Evolutionary conservation across 92 coral and sea anemone genomes (phyloP), one percentile per base, ranked within the genome.

Genomic region (Phenganax marumi): DNA sequence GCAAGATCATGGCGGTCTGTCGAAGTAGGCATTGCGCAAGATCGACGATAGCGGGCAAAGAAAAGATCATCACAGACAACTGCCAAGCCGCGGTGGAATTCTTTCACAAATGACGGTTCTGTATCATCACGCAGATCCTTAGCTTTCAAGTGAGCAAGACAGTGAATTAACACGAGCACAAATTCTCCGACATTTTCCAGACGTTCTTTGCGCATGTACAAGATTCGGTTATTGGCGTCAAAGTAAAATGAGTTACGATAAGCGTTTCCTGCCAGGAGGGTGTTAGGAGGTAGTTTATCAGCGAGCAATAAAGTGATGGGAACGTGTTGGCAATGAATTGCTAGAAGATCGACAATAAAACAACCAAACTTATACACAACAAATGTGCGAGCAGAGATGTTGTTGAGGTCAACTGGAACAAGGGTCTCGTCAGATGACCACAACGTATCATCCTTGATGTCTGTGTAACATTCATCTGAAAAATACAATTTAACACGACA

Each of bases 181-280:
- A 96, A 92, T 84, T 96, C 99, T 10, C 99, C 99, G 10, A 96
- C 97, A 77, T 92, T 96, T 68, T 96, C 99, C 90, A 92, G 84
- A 47, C 99, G 91, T 72, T 96, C 99, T 0, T 86, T 86, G 17
- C 99, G 90, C 89, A 96, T 60, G 87, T 96, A 96, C 74, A 96
- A 66, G 39, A 96, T 96, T 46, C 93, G 93, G 88, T 96, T 96
- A 88, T 87, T 93, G 7, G 99, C 92, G 81, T 92, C 99, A 75
- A 76, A 96, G 87, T 89, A 96, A 90, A 96, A 96, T 5, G 99
- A 96, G 74, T 96, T 96, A 21, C 99, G 95, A 68, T 96, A 96
- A 39, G 99, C 99, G 83, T 96, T 96, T 49, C 92, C 85, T 76
- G 93, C 90, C 0, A 96, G 92, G 24, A 91, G 93, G 8, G 93